Conservation (phyloP, 2,113 vertebrate species). For the Microcebus lehilahytsara region DNA sequence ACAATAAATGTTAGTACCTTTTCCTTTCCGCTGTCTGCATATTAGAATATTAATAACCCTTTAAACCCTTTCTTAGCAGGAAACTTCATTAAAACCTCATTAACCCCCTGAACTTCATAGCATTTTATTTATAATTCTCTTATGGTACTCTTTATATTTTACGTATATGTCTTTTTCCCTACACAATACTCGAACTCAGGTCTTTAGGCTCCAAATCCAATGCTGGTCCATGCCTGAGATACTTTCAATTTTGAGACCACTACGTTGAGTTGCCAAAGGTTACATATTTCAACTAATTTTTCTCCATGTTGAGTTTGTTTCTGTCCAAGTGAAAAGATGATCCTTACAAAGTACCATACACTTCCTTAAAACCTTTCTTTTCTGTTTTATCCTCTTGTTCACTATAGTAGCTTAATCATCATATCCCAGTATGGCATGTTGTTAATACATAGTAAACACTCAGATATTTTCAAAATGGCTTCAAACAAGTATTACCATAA, state of each 20-base stretch:
- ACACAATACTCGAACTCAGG: background rate
- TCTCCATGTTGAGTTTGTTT: background rate
- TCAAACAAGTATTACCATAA: constrained; percentile 9
- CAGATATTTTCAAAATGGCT: background rate
- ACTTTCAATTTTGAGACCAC: background rate
- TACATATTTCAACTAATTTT: constrained; percentile 14
- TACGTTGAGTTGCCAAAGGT: background rate
- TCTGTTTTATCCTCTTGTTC: background rate
- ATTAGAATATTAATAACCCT: background rate
- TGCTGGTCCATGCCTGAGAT: background rate
- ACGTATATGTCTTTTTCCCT: background rate
- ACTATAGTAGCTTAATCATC: background rate
- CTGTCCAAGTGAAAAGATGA: constrained; percentile 15
- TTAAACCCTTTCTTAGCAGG: background rate
- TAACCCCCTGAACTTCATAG: background rate
- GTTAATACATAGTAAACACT: background rate
- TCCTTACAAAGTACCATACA: background rate
- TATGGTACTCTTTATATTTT: background rate
- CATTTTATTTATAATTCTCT: constrained; percentile 38
- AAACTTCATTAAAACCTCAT: background rate
- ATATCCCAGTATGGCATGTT: background rate
- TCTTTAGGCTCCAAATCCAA: constrained; percentile 15
- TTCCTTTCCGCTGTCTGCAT: background rate
- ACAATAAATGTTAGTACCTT: background rate
- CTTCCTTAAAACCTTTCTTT: background rate